Base-by-base conservation (phyloP, 2,888 invertebrate genomes). In the Eupelmus urozonus region DNA sequence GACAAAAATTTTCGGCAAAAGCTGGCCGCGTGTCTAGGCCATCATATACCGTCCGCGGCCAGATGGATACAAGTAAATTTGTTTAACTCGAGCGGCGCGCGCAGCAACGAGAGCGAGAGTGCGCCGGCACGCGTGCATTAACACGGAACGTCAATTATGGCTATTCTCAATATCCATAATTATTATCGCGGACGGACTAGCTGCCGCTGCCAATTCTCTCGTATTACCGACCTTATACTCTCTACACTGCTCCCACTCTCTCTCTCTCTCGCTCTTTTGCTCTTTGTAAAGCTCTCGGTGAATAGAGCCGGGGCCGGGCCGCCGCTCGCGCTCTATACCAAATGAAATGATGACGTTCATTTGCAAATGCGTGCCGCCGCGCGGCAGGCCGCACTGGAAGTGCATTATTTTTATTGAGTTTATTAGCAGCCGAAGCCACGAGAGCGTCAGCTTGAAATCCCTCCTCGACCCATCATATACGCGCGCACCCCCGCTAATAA, bases 91-190 rank as follows among this genome's bases (percentile, higher is more conserved):
- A 27, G 70, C 59, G 63, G 76, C 55, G 45, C 59, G 76, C 67
- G 79, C 49, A 72, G 79, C n/a, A n/a, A n/a, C n/a, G n/a, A n/a
- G n/a, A n/a, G n/a, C n/a, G n/a, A n/a, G n/a, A n/a, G n/a, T n/a
- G n/a, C n/a, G n/a, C n/a, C n/a, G n/a, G n/a, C n/a, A n/a, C n/a
- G n/a, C 67, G 79, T 82, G 83, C 83, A 85, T 85, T 84, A 87
- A 87, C 85, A 84, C 83, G 83, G 81, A 78, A 82, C 84, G 84
- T 85, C 87, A 85, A 85, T 85, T 86, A 87, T 86, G 83, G 84
- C 85, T 85, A 85, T 84, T 86, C 87, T 87, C 87, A 83, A 87
- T 87, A 86, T 87, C 85, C 86, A 86, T 86, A 88, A 87, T 88
- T 86, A 87, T 87, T 84, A 84, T 84, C 85, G 83, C 79, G 81